Conservation (phyloP, 2,888 invertebrate genomes). For the Poecilus cupreus region DNA sequence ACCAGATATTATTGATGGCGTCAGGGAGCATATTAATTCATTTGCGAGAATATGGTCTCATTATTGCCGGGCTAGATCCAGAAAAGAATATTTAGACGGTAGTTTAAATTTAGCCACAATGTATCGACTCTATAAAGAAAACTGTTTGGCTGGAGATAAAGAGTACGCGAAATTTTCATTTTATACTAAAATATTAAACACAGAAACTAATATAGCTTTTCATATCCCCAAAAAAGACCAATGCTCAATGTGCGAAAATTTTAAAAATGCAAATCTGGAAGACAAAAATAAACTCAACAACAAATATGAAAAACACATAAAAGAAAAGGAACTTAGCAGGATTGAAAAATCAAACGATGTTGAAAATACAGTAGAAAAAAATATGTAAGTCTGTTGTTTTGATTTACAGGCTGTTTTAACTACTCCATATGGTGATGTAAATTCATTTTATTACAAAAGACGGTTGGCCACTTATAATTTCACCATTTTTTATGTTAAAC, state of each 20-base stretch:
- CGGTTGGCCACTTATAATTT: neutral
- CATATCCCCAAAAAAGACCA: conserved; percentile 2
- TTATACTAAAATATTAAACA: conserved; percentile 61
- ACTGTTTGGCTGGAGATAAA: conserved; percentile 28
- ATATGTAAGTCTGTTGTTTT: conserved; percentile 47
- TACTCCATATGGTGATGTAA: neutral
- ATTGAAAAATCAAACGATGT: conserved; percentile 49
- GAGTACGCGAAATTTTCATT: conserved; percentile 29
- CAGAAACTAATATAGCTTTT: conserved; percentile 60
- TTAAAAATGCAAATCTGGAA: conserved; percentile 60
- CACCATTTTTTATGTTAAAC: neutral
- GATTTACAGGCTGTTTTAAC: conserved; percentile 61
- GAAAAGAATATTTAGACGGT: conserved; percentile 64
- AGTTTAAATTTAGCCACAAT: conserved; percentile 62
- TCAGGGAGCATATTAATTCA: conserved; percentile 63
- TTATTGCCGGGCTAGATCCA: conserved; percentile 63
- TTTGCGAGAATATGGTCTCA: conserved; percentile 65
- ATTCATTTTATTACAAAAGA: neutral
- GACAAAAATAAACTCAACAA: conserved; percentile 54
- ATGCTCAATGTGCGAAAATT: neutral
- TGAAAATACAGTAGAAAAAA: conserved; percentile 16
- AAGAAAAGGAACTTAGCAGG: conserved; percentile 39
- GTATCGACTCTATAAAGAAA: conserved; percentile 63
- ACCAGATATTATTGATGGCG: conserved; percentile 60
- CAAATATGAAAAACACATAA: conserved; percentile 45